A percentile compares a stretch with the other conserved stretches of the same genome.
Evolutionary conservation across 2,888 invertebrate species (phyloP).

Genomic region (Diloba caeruleocephala): DNA sequence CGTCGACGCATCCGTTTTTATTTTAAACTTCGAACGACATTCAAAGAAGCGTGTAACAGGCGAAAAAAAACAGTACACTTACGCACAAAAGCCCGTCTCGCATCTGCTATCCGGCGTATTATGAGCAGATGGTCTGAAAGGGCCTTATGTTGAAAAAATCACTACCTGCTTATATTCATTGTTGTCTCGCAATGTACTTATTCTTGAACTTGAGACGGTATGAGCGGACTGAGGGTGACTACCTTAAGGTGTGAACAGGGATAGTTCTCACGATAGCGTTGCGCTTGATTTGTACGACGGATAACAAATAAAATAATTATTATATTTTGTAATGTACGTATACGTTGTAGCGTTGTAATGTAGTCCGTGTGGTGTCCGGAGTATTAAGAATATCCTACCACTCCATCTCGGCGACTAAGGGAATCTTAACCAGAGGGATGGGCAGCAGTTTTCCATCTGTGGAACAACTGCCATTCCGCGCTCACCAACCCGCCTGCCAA

Average conservation of each 20-base stretch:
- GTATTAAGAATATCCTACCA: too few species aligned
- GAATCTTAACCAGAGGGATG: too few species aligned
- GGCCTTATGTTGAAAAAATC: slow-evolving; percentile 71
- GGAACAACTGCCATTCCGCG: too few species aligned
- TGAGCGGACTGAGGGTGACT: slow-evolving; percentile 48
- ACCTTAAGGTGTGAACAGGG: slow-evolving; percentile 14
- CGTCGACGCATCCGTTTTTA: slow-evolving; percentile 60
- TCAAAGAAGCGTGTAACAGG: slow-evolving; percentile 56
- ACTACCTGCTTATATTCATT: slow-evolving; percentile 76
- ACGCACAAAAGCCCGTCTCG: slow-evolving; percentile 70
- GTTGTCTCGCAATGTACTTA: slow-evolving; percentile 63
- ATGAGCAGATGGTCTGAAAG: slow-evolving; percentile 76
- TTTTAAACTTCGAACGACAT: slow-evolving; percentile 47
- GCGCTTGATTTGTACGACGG: not conserved
- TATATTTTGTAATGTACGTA: too few species aligned
- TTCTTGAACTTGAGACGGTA: slow-evolving; percentile 72
- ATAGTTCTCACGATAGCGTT: slow-evolving; percentile 40
- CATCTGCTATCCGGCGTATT: slow-evolving; percentile 80
- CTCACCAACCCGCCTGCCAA: too few species aligned
- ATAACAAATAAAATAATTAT: too few species aligned
- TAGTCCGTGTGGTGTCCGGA: too few species aligned
- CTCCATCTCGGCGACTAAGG: too few species aligned
- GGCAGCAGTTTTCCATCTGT: too few species aligned
- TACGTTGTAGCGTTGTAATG: too few species aligned
- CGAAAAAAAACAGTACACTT: slow-evolving; percentile 65